These are phyloP conservation scores for Zoanthus sociatus DNA, from an alignment of 92 coral and sea anemone genomes.

Conservation along the genomic window DNA sequence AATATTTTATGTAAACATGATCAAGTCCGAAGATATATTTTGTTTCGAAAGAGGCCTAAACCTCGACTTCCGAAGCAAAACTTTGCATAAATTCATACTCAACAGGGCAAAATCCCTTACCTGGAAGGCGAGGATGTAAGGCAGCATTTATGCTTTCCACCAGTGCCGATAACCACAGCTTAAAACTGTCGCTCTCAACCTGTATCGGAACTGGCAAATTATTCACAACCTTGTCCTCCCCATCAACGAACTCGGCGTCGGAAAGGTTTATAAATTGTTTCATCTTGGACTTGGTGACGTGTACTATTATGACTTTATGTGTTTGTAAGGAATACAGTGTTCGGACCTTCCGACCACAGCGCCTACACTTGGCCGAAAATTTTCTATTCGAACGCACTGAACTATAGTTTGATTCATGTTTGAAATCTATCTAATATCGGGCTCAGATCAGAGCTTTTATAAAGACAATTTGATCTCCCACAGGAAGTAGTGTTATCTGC, in stretches of 20 bases:
- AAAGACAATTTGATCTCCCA: background rate
- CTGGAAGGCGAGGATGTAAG: slow-evolving; percentile 45
- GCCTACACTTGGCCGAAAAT: background rate
- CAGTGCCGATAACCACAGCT: slow-evolving; percentile 44
- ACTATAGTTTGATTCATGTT: background rate
- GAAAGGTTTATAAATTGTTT: too few species aligned
- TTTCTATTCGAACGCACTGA: background rate
- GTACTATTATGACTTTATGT: background rate
- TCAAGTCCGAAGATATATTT: too few species aligned
- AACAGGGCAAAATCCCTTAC: slow-evolving; percentile 15
- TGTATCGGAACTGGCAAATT: too few species aligned
- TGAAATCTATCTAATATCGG: background rate
- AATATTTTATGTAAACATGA: too few species aligned
- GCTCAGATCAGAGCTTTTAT: background rate
- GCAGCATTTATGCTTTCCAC: slow-evolving; percentile 43
- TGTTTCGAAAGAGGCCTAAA: too few species aligned
- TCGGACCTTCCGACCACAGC: slow-evolving; percentile 1
- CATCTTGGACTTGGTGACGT: background rate
- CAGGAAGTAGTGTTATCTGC: background rate
- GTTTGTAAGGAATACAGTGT: background rate
- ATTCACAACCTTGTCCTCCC: too few species aligned
- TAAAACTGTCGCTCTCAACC: background rate
- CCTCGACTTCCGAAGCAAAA: too few species aligned
- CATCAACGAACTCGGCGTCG: too few species aligned
- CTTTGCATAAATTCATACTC: too few species aligned